Base-by-base conservation (phyloP, 2,797 vertebrate genomes). In the Platyrinchus mystaceus region DNA sequence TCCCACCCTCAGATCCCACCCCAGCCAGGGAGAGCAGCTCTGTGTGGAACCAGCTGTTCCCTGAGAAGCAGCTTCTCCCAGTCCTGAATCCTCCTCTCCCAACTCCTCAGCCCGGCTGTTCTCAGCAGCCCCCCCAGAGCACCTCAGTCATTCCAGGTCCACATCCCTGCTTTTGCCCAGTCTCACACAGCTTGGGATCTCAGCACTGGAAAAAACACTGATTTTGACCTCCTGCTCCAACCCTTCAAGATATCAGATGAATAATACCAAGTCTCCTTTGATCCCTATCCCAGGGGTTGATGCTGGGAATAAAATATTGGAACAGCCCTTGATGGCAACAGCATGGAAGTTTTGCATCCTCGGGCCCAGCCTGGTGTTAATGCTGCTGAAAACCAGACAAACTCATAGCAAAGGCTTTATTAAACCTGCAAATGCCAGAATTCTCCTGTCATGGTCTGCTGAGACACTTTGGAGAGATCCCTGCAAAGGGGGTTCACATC, bases 81-180 rank as follows among this genome's bases (percentile, higher is more conserved):
- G 63, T n/a, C 50, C 39, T 21, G 53, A 46, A 37, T 32, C 22
- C 58, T 34, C 21, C 68, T 8, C 14, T 64, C 43, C 49, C 39
- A 50, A n/a, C n/a, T 63, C 24, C 20, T 4, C 55, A 89, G 70
- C 23, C 30, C 21, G 34, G 64, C 24, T 70, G 27, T 14, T 84
- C 66, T 12, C 12, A 47, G 53, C 66, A 84, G 37, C 2, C 44
- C 53, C 46, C 52, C 36, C 64, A 34, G 82, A 68, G 43, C 37
- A 16, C 60, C 73, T 17, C 12, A 43, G 47, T 26, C 24, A 49
- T 15, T 49, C 47, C 47, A 26, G 46, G 22, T 69, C 56, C 55
- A 10, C 49, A 1, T 0, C 0, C 14, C 43, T 26, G 10, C 1
- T 30, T 37, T 9, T 47, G 55, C 43, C 0, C 0, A 17, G 0